Evolutionary conservation across 2,797 vertebrate genomes (phyloP).

Genomic region (Danio aesculapii): DNA sequence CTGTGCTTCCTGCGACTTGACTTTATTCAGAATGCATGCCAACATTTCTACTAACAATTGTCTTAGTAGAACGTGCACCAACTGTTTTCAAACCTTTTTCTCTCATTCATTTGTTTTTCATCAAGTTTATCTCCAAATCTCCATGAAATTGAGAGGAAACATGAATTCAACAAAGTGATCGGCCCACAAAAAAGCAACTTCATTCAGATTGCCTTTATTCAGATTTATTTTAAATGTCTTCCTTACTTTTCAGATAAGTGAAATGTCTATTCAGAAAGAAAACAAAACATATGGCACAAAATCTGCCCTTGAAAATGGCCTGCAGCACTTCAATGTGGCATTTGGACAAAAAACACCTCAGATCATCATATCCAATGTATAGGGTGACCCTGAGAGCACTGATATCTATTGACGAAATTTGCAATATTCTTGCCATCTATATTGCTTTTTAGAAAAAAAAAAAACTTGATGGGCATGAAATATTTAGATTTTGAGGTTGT

Average conservation of each 20-base stretch:
- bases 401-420: neutral
- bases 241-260: neutral
- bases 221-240: neutral
- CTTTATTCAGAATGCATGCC: constrained; percentile 70
- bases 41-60: constrained; percentile 65
- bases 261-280: neutral
- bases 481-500: neutral
- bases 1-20: constrained; percentile 59
- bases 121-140: constrained; percentile 60
- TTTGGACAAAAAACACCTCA: neutral
- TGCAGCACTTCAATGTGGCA: neutral
- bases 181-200: constrained; percentile 44
- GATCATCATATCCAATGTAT: neutral
- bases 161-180: constrained; percentile 46
- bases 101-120: constrained; percentile 51
- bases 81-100: constrained; percentile 8
- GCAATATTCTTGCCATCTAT: neutral
- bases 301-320: neutral
- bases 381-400: neutral
- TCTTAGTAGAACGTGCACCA: constrained; percentile 52
- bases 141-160: constrained; percentile 52
- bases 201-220: too few species aligned
- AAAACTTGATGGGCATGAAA: neutral
- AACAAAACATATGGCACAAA: neutral
- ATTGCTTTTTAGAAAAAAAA: neutral